phyloP scores from a whole-genome alignment of 2,888 invertebrate genomes.

The Carabus problematicus region DNA sequence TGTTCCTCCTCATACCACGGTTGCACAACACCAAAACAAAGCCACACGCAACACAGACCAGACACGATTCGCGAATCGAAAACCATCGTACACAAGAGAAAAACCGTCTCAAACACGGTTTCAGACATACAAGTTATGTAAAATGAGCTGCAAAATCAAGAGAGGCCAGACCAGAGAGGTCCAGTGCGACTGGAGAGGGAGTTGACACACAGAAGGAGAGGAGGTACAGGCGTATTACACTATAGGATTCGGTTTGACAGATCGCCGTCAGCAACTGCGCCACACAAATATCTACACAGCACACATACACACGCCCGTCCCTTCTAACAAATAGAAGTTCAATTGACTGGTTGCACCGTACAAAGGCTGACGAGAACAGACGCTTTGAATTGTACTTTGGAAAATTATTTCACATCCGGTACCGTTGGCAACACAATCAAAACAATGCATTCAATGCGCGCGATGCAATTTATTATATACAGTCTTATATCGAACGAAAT shows the following conservation, averaged over 20 bases:
- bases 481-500: background rate
- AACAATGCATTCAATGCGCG: background rate
- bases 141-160: constrained; percentile 24
- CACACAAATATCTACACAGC: background rate
- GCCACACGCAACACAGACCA: constrained; percentile 43
- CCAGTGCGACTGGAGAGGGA: constrained; percentile 18
- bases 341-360: background rate
- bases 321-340: no score
- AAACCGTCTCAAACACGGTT: background rate
- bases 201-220: constrained; percentile 1
- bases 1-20: constrained; percentile 53
- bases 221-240: constrained; percentile 16
- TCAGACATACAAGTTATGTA: constrained; percentile 26
- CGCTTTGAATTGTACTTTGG: constrained; percentile 5
- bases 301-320: background rate
- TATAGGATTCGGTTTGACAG: background rate
- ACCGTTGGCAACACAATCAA: background rate
- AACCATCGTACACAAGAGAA: constrained; percentile 41
- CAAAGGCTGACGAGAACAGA: background rate
- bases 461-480: background rate
- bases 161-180: background rate
- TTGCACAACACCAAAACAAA: constrained; percentile 34
- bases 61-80: constrained; percentile 25
- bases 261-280: background rate
- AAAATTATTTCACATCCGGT: constrained; percentile 11